Conservation (phyloP, 2,797 vertebrate genomes). For the Columba guinea region DNA sequence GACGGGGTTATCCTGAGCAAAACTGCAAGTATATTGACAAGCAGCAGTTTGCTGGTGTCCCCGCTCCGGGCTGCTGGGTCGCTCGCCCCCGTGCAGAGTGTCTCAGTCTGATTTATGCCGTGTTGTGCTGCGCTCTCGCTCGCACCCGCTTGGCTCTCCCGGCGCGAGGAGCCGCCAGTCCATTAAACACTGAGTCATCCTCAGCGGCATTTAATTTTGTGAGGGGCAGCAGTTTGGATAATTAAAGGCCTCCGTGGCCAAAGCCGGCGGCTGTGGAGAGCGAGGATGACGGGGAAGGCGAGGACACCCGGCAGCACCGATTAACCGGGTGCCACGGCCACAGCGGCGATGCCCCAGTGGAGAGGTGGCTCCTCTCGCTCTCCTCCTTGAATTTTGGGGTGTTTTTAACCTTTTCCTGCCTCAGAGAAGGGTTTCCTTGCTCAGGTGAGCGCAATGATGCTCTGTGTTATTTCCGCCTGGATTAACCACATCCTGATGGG, state of each 20-base stretch:
- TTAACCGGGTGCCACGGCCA: background rate
- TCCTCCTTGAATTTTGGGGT: background rate
- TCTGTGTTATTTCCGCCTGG: background rate
- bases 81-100: background rate
- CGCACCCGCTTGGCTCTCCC: conserved; percentile 26
- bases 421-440: background rate
- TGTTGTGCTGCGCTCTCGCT: background rate
- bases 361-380: background rate
- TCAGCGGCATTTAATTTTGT: conserved; percentile 50
- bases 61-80: background rate
- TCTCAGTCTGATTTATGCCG: background rate
- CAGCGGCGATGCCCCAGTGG: accelerated
- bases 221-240: conserved; percentile 64
- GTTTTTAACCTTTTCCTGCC: background rate
- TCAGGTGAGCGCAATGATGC: background rate
- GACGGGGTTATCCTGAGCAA: accelerated
- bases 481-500: conserved; percentile 1
- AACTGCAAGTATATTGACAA: background rate
- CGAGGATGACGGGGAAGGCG: background rate
- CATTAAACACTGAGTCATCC: conserved; percentile 66
- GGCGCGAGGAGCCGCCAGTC: conserved; percentile 28
- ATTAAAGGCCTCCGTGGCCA: conserved; percentile 57
- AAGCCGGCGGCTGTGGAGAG: background rate
- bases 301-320: background rate
- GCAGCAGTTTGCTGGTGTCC: background rate